phyloP scores from a whole-genome alignment of 2,113 vertebrate species.

The Anhinga rufa region DNA sequence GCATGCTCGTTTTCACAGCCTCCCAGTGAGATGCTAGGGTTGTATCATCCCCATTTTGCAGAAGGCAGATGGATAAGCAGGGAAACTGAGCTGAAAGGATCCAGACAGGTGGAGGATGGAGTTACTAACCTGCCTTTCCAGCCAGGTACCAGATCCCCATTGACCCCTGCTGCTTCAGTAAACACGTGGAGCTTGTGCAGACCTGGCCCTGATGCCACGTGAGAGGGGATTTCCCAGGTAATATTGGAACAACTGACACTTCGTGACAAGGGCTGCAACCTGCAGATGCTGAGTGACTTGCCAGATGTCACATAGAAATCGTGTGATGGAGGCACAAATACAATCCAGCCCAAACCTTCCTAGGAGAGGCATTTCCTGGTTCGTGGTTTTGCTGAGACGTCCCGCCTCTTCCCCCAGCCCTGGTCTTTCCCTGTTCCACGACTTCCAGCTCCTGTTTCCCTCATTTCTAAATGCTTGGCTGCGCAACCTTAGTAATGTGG shows the following conservation, averaged over 20 bases:
- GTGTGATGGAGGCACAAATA: neutral
- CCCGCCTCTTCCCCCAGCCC: neutral
- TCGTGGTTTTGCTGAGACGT: neutral
- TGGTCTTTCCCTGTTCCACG: neutral
- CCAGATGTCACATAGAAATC: neutral
- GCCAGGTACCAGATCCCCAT: neutral
- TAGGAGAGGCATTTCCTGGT: neutral
- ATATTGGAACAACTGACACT: neutral
- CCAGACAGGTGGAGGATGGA: neutral
- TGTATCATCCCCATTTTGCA: neutral
- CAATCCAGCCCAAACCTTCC: neutral
- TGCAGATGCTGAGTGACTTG: neutral
- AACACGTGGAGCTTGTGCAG: neutral
- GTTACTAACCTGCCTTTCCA: neutral
- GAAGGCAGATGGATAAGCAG: neutral
- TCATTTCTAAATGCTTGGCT: neutral
- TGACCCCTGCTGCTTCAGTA: neutral
- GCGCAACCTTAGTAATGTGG: neutral
- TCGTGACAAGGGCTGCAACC: neutral
- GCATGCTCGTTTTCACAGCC: neutral
- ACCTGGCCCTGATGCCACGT: neutral
- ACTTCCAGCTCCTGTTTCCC: neutral
- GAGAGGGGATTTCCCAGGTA: neutral
- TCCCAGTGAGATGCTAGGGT: neutral
- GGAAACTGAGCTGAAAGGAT: neutral